Base-by-base conservation (phyloP, 2,797 vertebrate species). In the Labeo calbasu region DNA sequence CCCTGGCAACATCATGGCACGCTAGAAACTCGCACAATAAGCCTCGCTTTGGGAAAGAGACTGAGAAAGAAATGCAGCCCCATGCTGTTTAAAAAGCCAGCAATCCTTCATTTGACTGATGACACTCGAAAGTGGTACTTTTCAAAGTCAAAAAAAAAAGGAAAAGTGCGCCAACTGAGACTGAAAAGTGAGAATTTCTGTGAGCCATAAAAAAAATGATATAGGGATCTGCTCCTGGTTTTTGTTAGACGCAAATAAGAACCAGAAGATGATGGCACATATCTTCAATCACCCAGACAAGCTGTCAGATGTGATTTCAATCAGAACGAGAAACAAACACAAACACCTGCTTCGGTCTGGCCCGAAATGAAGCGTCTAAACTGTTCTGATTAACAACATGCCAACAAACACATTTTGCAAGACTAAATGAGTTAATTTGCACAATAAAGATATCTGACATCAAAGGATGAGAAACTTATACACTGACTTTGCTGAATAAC, bases 21-120 rank as follows among this genome's bases (percentile, higher is more conserved):
- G 57, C 82, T 84, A 81, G 28, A 66, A n/a, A 59, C 76, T 55
- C 65, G 28, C 14, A 48, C 14, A 48, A 81, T 19, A 21, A 76
- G 15, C 32, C 84, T 70, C 5, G 11, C 73, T 55, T 23, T 57
- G 14, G 36, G 19, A 68, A 19, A 69, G 71, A 75, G 48, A 25
- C 28, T 1, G 15, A 63, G 70, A 36, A 40, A 46, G 48, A 69
- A 79, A 71, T 19, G 12, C 57, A 68, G 59, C 53, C 79, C 40
- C 63, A 77, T 43, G 28, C 73, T 65, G 32, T 53, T 57, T 43
- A 65, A 6, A 79, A 81, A 65, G 80, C 25, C 61, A 80, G 59
- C 8, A 71, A 55, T 88, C 48, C 55, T 76, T 57, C 75, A 55
- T 59, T 55, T 85, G 85, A 85, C 15, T 70, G 61, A 84, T 84